Percentiles rank a stretch among this genome's conserved stretches.
phyloP scores from a whole-genome alignment of 2,113 vertebrate species.

The Xerus inauris region DNA sequence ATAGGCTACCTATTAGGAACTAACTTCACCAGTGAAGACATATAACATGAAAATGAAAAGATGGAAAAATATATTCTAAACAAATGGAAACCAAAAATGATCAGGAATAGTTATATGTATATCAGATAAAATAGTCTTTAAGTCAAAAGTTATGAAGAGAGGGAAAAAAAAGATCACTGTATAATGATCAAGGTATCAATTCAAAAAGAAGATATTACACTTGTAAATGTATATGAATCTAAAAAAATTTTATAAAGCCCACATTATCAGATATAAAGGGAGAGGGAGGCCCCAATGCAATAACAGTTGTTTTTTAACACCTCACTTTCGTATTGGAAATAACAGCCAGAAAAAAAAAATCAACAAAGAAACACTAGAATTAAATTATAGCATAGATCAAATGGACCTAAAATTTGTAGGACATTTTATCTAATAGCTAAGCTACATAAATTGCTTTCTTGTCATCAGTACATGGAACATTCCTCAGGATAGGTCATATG shows the following conservation, averaged over 20 bases:
- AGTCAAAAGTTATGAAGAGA: not conserved
- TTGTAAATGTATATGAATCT: not conserved
- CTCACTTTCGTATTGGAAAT: not conserved
- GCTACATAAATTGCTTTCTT: not conserved
- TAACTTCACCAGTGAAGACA: not conserved
- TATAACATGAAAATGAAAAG: not conserved
- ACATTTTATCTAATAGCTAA: not conserved
- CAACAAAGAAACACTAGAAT: not conserved
- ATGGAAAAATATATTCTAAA: not conserved
- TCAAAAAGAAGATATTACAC: not conserved
- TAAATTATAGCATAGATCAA: not conserved
- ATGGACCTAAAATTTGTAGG: not conserved
- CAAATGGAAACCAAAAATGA: not conserved
- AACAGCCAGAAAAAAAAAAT: not conserved
- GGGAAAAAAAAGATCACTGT: not conserved
- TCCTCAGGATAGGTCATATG: no score
- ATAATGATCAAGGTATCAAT: not conserved
- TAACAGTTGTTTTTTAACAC: not conserved
- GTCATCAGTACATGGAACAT: not conserved
- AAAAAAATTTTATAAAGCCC: not conserved
- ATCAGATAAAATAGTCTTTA: not conserved
- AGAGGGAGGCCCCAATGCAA: not conserved
- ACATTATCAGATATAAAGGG: not conserved
- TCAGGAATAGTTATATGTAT: not conserved
- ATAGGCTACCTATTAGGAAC: no score